Base-by-base conservation (phyloP, 2,797 vertebrate species). In the Coracias cyanogaster region DNA sequence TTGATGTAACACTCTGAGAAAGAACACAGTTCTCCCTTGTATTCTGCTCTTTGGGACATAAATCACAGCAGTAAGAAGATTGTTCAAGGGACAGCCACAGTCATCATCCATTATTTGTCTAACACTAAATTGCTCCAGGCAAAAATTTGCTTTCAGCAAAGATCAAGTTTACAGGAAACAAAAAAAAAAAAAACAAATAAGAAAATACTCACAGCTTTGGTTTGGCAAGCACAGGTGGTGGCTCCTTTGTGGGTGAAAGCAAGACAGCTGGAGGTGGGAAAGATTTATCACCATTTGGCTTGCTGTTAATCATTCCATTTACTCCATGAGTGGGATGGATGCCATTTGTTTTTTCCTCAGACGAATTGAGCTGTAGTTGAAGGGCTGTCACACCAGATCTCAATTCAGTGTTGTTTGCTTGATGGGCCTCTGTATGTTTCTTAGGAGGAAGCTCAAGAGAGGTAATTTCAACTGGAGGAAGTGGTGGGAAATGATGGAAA, bases 201-300 rank as follows among this genome's bases (percentile, higher is more conserved):
- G 77, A 65, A 89, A 96, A 69, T 98, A 99, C 99, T 99, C 98
- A 99, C 99, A 99, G 98, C 97, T 99, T 99, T 41, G 99, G 99
- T 90, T 99, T 99, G 96, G 98, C 99, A 57, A 99, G 99, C 91
- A 99, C 97, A 3, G 99, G 99, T 29, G 98, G 99, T 46, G 98
- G 98, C 3, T 99, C 99, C 97, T 98, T 99, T 39, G 93, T 97
- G 16, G 98, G 98, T 54, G 98, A 98, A 80, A 97, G 97, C 71
- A 98, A 94, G 91, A 89, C 88, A 73, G 96, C 83, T 84, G 97
- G 64, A 94, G 94, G 70, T 85, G 96, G 79, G 55, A 69, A 74
- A 77, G 93, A 91, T 81, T 90, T 91, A 82, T 96, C 93, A 41
- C 80, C 73, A 14, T 90, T 97, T 19, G 97, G 66, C 90, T 96